Percentiles rank a stretch among this genome's conserved stretches.
Evolutionary conservation across 2,888 invertebrate species (phyloP).

Genomic region (Odontocerum albicorne): DNA sequence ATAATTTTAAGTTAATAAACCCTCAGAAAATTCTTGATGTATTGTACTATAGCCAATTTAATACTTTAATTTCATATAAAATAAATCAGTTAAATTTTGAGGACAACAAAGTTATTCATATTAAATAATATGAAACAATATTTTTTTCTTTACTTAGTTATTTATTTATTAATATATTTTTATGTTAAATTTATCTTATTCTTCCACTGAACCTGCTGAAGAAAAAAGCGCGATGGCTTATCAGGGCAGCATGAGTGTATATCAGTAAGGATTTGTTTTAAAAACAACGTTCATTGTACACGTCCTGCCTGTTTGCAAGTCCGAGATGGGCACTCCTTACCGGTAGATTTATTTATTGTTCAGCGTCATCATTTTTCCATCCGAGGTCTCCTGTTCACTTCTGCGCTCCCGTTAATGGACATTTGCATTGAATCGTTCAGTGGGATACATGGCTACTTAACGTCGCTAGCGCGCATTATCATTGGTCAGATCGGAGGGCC

Average conservation of each 20-base stretch:
- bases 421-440: conserved; percentile 36
- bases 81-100: too few species aligned
- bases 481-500: conserved; percentile 14
- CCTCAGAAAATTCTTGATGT: too few species aligned
- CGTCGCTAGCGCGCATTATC: conserved; percentile 18
- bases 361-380: conserved; percentile 24
- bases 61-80: too few species aligned
- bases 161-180: too few species aligned
- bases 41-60: too few species aligned
- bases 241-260: neutral
- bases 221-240: neutral
- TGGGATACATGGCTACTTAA: conserved; percentile 23
- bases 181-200: too few species aligned
- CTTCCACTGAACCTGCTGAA: too few species aligned
- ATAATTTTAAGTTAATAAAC: too few species aligned
- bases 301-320: conserved; percentile 27
- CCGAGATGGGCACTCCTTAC: conserved; percentile 6
- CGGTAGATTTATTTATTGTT: conserved; percentile 24
- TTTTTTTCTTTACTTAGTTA: too few species aligned
- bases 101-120: too few species aligned
- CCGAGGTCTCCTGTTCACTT: conserved; percentile 8
- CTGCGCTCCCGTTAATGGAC: conserved; percentile 32
- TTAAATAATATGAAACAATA: too few species aligned
- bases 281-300: conserved; percentile 11
- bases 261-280: too few species aligned